Base-by-base conservation (phyloP, 2,888 invertebrate genomes). In the Aporophyla lueneburgensis region DNA sequence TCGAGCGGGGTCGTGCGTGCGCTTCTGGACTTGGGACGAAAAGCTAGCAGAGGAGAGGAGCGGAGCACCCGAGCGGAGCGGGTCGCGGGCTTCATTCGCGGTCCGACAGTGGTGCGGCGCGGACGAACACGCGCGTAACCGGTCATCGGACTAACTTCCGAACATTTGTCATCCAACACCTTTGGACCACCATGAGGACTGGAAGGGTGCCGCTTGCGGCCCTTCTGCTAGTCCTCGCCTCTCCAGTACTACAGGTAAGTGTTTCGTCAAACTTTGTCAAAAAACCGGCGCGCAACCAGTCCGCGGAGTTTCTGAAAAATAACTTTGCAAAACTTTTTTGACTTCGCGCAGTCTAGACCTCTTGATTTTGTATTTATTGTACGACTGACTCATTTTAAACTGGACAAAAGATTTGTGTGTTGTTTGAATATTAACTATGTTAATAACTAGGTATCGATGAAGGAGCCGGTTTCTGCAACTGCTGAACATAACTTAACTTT, bases 71-170 rank as follows among this genome's bases (percentile, higher is more conserved):
- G 80, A 71, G 79, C 76, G 72, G 76, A 81, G 75, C 79, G 82
- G 82, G 68, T 43, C 51, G 40, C 81, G 81, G 72, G 74, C 71
- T 63, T 89, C 95, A 96, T 93, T 96, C 95, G 95, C 94, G 93
- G 92, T 91, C 92, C 91, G 94, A 91, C 93, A 90, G 91, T 92
- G 87, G 93, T 89, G 93, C 90, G 93, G 95, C 93, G 93, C 93
- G 93, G 93, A 92, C 93, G 93, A 90, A 89, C 93, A 89, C 91
- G 90, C 92, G 93, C 94, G 92, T 90, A 85, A 87, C 88, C 92
- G 89, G 86, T 81, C 87, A 78, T 79, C 88, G 88, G 86, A 89
- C 87, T 91, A 93, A 94, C 93, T 95, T 94, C 91, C 82, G 87
- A 92, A 89, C 90, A 92, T 91, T 89, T 91, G 92, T 88, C 86